Evolutionary conservation across 2,113 vertebrate species (phyloP), one percentile per base, ranked within the genome.

Genomic region (Pantherophis guttatus): DNA sequence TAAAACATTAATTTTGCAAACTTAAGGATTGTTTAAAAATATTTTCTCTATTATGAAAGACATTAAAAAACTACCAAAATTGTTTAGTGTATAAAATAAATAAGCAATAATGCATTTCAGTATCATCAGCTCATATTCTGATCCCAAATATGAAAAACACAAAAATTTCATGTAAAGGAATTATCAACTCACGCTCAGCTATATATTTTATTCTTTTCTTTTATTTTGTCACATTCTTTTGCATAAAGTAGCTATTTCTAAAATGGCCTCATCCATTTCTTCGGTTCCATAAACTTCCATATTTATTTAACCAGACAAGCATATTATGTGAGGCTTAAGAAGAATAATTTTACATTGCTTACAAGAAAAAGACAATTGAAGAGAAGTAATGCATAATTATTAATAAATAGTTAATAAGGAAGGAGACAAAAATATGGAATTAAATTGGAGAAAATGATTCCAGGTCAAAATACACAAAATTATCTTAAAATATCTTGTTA

Each of bases 1-100:
- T 81, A 89, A 89, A 92, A 92, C 15, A 19, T 57, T 89, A 48
- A 24, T 26, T 39, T 57, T 65, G 50, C 91, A 92, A 88, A 92
- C 88, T 88, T 23, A 88, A 65, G 62, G 26, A 21, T 33, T 21
- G 54, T 90, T 93, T 85, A 86, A 55, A 12, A 58, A 70, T 85
- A 93, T 89, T 90, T 50, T 85, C 19, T 33, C 33, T 86, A 33
- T 93, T 33, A 58, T 11, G 0, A 86, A 52, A 33, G 3, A 33
- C 26, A 86, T 90, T 58, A 8, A 52, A 59, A 93, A 55, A 50
- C 24, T n/a, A 86, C 17, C 11, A 86, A 58, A 59, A 8, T 39
- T 33, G n/a, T 75, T 75, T 75, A 75, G 70, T 75, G 13, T 75
- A 75, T 93, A 91, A 92, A 85, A 89, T 89, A 57, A 0, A 88